These are phyloP conservation scores for Chaetoderma sp. DNA, from an alignment of 2,888 invertebrate genomes.

Conservation along the genomic window DNA sequence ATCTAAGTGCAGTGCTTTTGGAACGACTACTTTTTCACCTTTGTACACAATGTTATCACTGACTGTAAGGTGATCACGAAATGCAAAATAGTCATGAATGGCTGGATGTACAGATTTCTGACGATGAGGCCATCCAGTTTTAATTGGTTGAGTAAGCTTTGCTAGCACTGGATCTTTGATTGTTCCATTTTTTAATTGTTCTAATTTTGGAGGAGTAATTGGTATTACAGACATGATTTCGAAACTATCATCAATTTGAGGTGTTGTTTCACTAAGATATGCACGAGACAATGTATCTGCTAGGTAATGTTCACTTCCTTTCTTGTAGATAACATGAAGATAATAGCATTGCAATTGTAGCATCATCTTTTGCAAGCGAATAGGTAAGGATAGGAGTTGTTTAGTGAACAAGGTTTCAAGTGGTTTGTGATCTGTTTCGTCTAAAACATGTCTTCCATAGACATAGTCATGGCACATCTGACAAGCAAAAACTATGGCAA, in stretches of 20 bases:
- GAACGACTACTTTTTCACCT: constrained; percentile 22
- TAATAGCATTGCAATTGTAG: constrained; percentile 32
- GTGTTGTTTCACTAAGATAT: not conserved
- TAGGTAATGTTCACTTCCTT: constrained; percentile 30
- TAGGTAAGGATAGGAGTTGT: constrained; percentile 19
- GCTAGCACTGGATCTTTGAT: constrained; percentile 15
- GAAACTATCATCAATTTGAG: too few relatives aligned
- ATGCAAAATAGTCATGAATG: constrained; percentile 17
- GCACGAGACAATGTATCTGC: constrained; percentile 31
- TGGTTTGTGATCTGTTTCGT: constrained; percentile 29
- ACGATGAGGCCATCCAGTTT: constrained; percentile 20
- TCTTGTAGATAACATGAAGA: constrained; percentile 17
- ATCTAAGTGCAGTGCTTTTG: constrained; percentile 7
- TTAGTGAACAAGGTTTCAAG: constrained; percentile 25
- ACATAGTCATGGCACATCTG: constrained; percentile 25
- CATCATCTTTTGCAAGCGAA: constrained; percentile 30
- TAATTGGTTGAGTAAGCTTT: constrained; percentile 12
- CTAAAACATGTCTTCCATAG: constrained; percentile 21
- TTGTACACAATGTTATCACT: constrained; percentile 29
- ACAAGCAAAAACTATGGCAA: constrained; percentile 34
- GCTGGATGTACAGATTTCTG: constrained; percentile 9
- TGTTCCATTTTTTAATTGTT: constrained; percentile 5
- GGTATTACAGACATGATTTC: too few relatives aligned
- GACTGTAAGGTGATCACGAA: constrained; percentile 23
- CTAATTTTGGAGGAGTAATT: not conserved